Percentiles rank a stretch among this genome's conserved stretches.
Conservation (phyloP, 1,140 invertebrate species). For the Psilanteris sp. region DNA sequence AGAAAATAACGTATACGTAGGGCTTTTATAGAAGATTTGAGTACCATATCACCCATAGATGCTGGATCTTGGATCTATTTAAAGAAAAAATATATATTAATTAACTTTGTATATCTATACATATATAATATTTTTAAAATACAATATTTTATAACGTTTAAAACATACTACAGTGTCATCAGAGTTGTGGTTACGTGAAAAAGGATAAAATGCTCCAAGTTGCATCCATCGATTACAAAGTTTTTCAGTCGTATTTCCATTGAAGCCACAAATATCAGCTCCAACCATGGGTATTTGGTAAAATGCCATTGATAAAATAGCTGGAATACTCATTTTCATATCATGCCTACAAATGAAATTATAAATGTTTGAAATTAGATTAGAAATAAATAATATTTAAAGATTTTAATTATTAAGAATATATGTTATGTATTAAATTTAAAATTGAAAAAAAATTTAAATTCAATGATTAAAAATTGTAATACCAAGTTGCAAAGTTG, state of each 20-base stretch:
- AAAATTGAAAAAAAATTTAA: not conserved
- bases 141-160: no score
- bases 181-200: constrained; percentile 92
- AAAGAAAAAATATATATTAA: no score
- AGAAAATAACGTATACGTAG: constrained; percentile 86
- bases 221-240: constrained; percentile 91
- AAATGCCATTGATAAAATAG: constrained; percentile 88
- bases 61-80: constrained; percentile 89
- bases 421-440: no score
- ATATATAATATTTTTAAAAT: no score
- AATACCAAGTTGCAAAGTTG: constrained; percentile 85
- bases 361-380: no score
- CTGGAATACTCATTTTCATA: constrained; percentile 79
- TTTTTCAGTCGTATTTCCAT: constrained; percentile 85
- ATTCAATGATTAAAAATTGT: not conserved
- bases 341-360: constrained; percentile 73
- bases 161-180: constrained; percentile 84
- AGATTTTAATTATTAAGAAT: no score
- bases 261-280: constrained; percentile 95
- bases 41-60: constrained; percentile 84
- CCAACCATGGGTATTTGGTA: constrained; percentile 93
- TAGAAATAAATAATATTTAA: no score
- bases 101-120: no score
- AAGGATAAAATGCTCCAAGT: constrained; percentile 92
- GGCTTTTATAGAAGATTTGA: constrained; percentile 83